phyloP scores from a whole-genome alignment of 2,888 invertebrate genomes.

The Catocala sponsa region DNA sequence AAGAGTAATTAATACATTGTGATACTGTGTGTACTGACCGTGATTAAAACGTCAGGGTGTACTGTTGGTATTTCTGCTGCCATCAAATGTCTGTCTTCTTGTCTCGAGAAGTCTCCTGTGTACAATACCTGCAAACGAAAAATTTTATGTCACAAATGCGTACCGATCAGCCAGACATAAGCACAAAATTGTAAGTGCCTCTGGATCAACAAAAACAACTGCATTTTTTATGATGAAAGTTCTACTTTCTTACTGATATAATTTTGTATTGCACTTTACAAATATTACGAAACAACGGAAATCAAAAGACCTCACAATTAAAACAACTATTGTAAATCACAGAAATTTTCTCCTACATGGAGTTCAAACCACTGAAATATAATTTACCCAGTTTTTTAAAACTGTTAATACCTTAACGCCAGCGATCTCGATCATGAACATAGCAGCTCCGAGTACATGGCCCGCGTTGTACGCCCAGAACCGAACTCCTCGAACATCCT shows the following conservation, averaged over 20 bases:
- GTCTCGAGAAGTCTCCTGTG: constrained; percentile 99
- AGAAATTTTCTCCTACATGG: too few relatives aligned
- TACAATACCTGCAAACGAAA: constrained; percentile 91
- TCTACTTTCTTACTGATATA: too few relatives aligned
- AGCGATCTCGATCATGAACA: constrained; percentile 99
- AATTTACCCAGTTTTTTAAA: too few relatives aligned
- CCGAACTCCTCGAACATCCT: constrained; percentile 97
- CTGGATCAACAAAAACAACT: too few relatives aligned
- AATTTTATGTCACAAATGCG: background rate
- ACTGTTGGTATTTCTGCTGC: constrained; percentile 99
- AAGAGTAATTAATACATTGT: background rate
- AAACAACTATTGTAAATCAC: too few relatives aligned
- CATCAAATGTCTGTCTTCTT: constrained; percentile 99
- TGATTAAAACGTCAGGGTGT: constrained; percentile 98
- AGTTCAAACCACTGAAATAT: too few relatives aligned
- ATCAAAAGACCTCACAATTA: too few relatives aligned
- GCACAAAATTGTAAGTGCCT: too few relatives aligned
- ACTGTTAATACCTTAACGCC: constrained; percentile 93
- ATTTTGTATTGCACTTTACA: too few relatives aligned
- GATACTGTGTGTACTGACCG: constrained; percentile 82
- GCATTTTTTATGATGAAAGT: too few relatives aligned
- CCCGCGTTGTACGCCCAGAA: constrained; percentile 99
- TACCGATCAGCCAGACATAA: background rate
- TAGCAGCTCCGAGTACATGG: constrained; percentile 99
- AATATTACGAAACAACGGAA: too few relatives aligned